Conservation (phyloP, 2,888 invertebrate genomes). For the Plagodis dolabraria region DNA sequence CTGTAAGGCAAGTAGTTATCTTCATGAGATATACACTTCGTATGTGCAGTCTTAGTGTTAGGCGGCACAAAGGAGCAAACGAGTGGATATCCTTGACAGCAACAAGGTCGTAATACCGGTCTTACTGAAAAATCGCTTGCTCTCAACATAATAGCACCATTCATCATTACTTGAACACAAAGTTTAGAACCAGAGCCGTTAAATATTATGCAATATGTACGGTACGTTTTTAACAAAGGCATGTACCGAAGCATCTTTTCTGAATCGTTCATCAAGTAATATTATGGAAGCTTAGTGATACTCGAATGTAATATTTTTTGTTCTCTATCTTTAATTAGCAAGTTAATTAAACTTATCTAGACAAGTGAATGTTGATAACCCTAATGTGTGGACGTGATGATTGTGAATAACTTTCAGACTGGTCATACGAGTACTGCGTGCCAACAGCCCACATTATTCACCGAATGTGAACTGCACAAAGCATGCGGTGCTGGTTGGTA, state of each 20-base stretch:
- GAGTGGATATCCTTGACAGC: conserved; percentile 75
- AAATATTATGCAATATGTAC: conserved; percentile 10
- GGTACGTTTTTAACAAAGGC: background rate
- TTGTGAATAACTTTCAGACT: conserved; percentile 23
- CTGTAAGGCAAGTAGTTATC: conserved; percentile 31
- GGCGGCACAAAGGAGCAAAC: conserved; percentile 62
- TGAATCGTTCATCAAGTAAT: background rate
- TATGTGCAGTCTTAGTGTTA: conserved; percentile 37
- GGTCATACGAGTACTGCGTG: conserved; percentile 17
- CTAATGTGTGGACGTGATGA: conserved; percentile 9
- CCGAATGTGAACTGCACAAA: background rate
- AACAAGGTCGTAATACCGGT: conserved; percentile 68
- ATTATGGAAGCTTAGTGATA: background rate
- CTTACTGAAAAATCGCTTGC: conserved; percentile 18
- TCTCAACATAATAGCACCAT: conserved; percentile 12
- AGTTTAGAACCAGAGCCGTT: background rate
- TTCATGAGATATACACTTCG: conserved; percentile 24
- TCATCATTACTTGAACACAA: conserved; percentile 12
- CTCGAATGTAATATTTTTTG: too few relatives aligned
- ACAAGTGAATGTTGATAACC: conserved; percentile 7
- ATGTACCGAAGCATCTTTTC: background rate
- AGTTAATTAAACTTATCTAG: conserved; percentile 8
- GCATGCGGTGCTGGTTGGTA: conserved; percentile 1
- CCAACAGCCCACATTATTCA: conserved; percentile 3
- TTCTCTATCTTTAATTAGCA: background rate